Percentiles rank a stretch among this genome's conserved stretches.
These are phyloP conservation scores for Poecilus cupreus DNA, from an alignment of 2,888 invertebrate genomes.

Conservation along the genomic window DNA sequence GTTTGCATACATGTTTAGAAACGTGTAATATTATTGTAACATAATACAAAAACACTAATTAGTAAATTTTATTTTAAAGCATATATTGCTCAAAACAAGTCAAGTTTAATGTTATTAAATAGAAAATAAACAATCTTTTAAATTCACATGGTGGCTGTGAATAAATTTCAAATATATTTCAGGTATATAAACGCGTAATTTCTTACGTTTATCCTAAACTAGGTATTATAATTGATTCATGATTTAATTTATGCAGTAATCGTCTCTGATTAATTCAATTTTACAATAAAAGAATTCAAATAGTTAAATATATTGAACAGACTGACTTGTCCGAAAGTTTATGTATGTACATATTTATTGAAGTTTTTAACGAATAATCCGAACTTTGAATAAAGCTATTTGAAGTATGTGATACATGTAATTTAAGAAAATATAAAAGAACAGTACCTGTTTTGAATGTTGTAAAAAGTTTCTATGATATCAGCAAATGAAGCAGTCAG, in stretches of 20 bases:
- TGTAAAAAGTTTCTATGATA: background rate
- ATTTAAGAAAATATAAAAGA: background rate
- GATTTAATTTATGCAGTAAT: background rate
- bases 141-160: too few species aligned
- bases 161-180: too few species aligned
- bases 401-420: constrained; percentile 1
- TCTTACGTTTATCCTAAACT: too few species aligned
- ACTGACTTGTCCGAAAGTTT: background rate
- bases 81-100: too few species aligned
- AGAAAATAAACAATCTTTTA: too few species aligned
- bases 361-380: background rate
- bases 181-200: too few species aligned
- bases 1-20: too few species aligned
- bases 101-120: too few species aligned
- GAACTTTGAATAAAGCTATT: background rate
- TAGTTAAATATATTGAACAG: background rate
- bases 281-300: background rate
- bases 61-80: too few species aligned
- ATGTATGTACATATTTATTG: background rate
- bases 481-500: background rate
- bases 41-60: too few species aligned
- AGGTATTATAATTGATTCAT: too few species aligned
- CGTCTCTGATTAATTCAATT: background rate
- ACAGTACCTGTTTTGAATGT: background rate
- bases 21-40: too few species aligned